Percentiles rank a stretch among this genome's conserved stretches.
phyloP scores from a whole-genome alignment of 1,140 invertebrate species.

The Heliconius eleuchia region DNA sequence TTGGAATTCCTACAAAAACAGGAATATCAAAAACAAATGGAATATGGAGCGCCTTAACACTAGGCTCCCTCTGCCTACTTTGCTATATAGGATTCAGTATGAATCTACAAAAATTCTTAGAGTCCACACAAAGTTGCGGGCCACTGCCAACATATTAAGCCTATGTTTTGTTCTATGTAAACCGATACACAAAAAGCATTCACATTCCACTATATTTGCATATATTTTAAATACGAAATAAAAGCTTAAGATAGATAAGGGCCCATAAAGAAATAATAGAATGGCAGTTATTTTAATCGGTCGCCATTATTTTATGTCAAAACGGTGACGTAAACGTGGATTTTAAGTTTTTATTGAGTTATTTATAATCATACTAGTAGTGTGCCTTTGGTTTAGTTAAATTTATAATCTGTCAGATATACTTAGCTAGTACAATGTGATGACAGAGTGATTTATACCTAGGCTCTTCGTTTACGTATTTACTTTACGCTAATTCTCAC shows the following conservation, averaged over 20 bases:
- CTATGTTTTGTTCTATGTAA: background rate
- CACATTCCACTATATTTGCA: background rate
- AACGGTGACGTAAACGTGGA: background rate
- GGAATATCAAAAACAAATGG: no score
- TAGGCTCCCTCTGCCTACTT: no score
- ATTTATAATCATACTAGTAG: background rate
- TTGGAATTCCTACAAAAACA: no score
- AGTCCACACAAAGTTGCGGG: no score
- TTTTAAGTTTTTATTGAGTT: background rate
- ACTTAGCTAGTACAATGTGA: no score
- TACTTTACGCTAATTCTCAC: no score
- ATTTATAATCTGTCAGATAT: background rate
- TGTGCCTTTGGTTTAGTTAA: background rate
- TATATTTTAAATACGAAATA: background rate
- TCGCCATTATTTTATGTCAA: constrained; percentile 1
- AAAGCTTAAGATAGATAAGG: background rate
- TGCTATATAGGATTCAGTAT: no score
- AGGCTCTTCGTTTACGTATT: no score
- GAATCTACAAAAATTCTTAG: no score
- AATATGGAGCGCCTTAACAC: no score
- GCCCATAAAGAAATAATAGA: background rate
- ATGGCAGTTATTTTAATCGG: background rate
- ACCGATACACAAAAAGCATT: background rate
- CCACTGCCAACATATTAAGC: background rate
- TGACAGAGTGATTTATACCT: no score